phyloP scores from a whole-genome alignment of 2,113 vertebrate species.

The Cathartes aura region DNA sequence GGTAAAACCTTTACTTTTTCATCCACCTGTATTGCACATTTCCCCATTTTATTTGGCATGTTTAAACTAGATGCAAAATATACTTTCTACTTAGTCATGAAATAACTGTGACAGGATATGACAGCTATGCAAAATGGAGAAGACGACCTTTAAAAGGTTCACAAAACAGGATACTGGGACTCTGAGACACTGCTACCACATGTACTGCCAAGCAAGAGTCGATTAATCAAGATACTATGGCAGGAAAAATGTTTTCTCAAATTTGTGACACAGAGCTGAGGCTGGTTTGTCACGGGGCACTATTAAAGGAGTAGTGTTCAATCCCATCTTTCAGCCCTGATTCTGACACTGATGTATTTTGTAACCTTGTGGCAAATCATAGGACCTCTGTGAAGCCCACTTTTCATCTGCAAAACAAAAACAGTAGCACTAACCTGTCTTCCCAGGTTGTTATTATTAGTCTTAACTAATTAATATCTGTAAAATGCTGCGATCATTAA shows the following conservation, averaged over 20 bases:
- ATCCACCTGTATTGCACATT: not conserved
- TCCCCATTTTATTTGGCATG: not conserved
- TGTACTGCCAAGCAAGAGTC: not conserved
- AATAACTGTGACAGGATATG: not conserved
- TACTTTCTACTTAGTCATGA: not conserved
- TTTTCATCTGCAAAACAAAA: not conserved
- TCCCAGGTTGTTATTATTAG: not conserved
- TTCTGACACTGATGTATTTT: not conserved
- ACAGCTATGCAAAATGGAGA: not conserved
- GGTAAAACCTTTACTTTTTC: not conserved
- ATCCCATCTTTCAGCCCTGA: not conserved
- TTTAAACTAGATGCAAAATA: slow-evolving; percentile 12
- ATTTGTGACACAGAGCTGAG: not conserved
- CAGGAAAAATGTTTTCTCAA: not conserved
- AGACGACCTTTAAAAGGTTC: not conserved
- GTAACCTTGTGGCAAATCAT: not conserved
- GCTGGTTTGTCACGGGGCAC: not conserved
- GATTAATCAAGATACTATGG: not conserved
- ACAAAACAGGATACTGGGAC: not conserved
- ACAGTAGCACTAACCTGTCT: not conserved
- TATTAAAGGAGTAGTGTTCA: not conserved
- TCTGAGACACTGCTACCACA: not conserved
- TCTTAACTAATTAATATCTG: not conserved
- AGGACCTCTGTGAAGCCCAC: not conserved
- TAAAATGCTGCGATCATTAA: not conserved